These are phyloP conservation scores for Toxostoma redivivum DNA, from an alignment of 2,113 vertebrate genomes.

Conservation along the genomic window DNA sequence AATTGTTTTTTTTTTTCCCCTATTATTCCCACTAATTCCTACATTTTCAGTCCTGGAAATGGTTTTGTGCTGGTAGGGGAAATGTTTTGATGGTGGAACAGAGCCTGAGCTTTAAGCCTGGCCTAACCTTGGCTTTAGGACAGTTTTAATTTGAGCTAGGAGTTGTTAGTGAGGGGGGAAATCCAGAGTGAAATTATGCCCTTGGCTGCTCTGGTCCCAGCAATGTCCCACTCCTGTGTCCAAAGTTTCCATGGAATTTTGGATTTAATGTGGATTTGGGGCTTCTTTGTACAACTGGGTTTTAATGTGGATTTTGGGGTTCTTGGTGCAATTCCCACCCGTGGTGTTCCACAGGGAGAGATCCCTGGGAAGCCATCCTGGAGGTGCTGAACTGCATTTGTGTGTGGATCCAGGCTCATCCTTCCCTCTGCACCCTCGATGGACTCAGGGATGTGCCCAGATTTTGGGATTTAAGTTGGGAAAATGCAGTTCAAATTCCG, in stretches of 20 bases:
- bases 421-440: neutral
- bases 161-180: neutral
- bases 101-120: neutral
- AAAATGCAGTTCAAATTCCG: rapidly evolving
- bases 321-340: rapidly evolving
- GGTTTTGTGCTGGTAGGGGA: neutral
- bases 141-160: neutral
- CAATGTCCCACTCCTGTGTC: neutral
- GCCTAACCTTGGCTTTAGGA: neutral
- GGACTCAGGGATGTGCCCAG: rapidly evolving
- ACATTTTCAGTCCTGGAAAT: neutral
- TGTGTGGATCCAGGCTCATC: neutral
- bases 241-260: neutral
- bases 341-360: neutral
- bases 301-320: neutral
- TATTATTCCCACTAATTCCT: neutral
- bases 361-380: rapidly evolving
- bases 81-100: neutral
- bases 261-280: neutral
- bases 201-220: neutral
- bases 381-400: rapidly evolving
- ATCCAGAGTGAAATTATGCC: rapidly evolving
- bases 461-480: neutral
- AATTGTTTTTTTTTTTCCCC: rapidly evolving
- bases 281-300: neutral